Base-by-base conservation (phyloP, 2,797 vertebrate genomes). In the Esox lucius region DNA sequence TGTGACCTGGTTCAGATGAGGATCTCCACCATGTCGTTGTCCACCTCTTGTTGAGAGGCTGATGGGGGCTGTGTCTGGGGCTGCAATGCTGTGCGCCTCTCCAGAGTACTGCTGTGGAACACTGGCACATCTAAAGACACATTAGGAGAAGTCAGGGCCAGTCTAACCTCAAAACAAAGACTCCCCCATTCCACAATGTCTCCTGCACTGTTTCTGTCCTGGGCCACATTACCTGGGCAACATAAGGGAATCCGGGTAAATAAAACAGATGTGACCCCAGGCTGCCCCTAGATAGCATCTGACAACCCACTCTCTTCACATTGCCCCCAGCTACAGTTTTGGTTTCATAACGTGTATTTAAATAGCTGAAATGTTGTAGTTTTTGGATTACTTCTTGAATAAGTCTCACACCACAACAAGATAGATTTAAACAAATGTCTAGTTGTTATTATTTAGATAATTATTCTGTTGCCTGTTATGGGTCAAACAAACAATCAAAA, bases 21-120 rank as follows among this genome's bases (percentile, higher is more conserved):
- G 91, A 99, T 98, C 92, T 99, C 98, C 90, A 99, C 97, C 94
- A 99, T 95, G 87, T 99, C 98, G 9, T 87, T 94, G 83, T 99
- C 97, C 70, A 95, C 85, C 75, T 99, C 97, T 86, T 91, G 92
- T 17, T 91, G 93, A 26, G 73, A 51, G 19, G 81, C 16, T 0
- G 74, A 61, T 16, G 68, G 91, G 87, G 71, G 86, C 82, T 95
- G 96, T 59, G 91, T 89, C 86, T 94, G 84, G 56, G 92, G 84
- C 83, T 96, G 96, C 83, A 94, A 77, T 0, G 95, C 93, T 11
- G 91, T 87, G 89, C 96, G 95, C 80, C 96, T 94, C 88, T 99
- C 97, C 75, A 98, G 91, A 39, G 96, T 96, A 87, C 88, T 94
- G 90, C 90, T 93, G 24, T 70, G 69, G 48, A 70, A 70, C 69